Evolutionary conservation across 2,113 vertebrate species (phyloP), one percentile per base, ranked within the genome.

Genomic region (Hypomesus transpacificus): DNA sequence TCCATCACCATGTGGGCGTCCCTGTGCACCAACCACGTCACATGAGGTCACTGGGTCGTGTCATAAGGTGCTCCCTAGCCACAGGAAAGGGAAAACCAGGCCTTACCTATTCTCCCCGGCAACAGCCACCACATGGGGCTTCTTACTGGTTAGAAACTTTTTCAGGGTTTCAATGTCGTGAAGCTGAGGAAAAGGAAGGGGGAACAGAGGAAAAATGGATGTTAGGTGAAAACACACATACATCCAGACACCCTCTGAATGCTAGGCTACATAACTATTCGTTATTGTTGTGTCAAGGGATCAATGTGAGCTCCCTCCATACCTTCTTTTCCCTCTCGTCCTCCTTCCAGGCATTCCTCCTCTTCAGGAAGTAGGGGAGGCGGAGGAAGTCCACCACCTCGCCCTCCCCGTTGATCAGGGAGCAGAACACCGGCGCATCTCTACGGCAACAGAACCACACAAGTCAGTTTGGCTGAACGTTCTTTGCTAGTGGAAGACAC

Each of bases 1-100:
- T 99, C 97, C 87, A 98, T 93, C 80, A 99, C 91, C 97, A 99
- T 98, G 68, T 96, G 96, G 61, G 96, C 96, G 74, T 98, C 97
- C 85, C 97, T 99, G 22, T 8, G 28, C 60, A 26, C 61, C 22
- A 16, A 56, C 53, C 53, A 56, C n/a, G 53, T 21, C 60, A 26
- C 26, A 28, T 17, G 31, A 17, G 31, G 31, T 24, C 60, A 16
- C 28, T 6, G 53, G 53, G 53, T 18, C 17, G 7, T 3, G n/a
- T n/a, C 5, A 3, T 56, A n/a, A 56, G 53, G 53, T n/a, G 53
- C 2, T 5, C 53, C 16, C 0, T 9, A 46, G 9, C 39, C 39
- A 46, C 39, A 46, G 11, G 18, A 6, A n/a, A 2, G 9, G 63
- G 3, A 56, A 56, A 21, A 20, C 20, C 9, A 3, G 53, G 60